Evolutionary conservation across 2,888 invertebrate species (phyloP).

Genomic region (Tethea ocularis): DNA sequence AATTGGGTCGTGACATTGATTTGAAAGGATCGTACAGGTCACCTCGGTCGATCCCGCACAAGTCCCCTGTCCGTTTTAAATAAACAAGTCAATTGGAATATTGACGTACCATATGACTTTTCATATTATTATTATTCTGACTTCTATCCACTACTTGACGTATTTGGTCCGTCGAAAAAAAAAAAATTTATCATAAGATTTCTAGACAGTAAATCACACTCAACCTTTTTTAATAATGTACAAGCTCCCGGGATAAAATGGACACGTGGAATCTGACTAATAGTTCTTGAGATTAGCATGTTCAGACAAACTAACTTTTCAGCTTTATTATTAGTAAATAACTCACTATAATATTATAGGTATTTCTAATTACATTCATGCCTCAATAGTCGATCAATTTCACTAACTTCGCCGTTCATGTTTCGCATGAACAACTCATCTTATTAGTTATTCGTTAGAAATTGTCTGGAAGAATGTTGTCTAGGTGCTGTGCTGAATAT

Average conservation of each 20-base stretch:
- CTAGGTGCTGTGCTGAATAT: no score
- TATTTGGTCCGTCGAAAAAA: no score
- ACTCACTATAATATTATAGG: no score
- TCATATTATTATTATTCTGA: neutral
- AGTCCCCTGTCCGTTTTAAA: neutral
- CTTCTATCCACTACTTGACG: neutral
- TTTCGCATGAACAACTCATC: neutral
- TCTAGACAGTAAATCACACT: no score
- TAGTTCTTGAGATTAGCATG: no score
- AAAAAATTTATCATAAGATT: no score
- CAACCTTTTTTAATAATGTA: no score
- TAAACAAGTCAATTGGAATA: constrained; percentile 6
- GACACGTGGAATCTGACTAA: no score
- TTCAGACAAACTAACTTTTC: no score
- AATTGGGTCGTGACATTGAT: constrained; percentile 9
- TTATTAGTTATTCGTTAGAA: neutral
- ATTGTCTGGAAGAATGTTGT: neutral
- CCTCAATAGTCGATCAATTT: neutral
- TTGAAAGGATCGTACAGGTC: constrained; percentile 6
- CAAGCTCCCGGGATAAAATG: no score
- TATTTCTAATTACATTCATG: neutral
- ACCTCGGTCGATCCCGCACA: constrained; percentile 3
- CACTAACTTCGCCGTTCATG: neutral
- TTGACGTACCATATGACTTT: neutral
- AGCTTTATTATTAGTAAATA: no score